Evolutionary conservation across 2,888 invertebrate species (phyloP).

Genomic region (Carterocephalus palaemon): DNA sequence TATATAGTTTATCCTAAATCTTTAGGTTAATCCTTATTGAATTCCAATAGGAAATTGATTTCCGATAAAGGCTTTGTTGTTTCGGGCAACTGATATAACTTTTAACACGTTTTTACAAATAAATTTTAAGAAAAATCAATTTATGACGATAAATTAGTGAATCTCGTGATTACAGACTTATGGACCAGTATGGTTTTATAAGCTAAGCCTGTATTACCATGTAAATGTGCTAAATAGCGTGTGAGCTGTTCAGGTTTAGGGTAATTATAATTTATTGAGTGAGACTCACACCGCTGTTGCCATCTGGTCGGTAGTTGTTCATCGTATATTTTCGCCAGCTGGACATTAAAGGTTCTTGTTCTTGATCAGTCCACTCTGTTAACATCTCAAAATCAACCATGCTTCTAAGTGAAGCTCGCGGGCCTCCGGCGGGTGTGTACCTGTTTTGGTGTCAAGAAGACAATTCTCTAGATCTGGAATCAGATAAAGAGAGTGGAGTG

Average conservation of each 20-base stretch:
- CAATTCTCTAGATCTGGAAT: no score
- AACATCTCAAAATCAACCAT: slow-evolving; percentile 35
- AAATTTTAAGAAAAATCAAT: slow-evolving; percentile 24
- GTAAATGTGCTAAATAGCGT: slow-evolving; percentile 26
- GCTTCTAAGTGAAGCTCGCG: slow-evolving; percentile 34
- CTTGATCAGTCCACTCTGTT: slow-evolving; percentile 29
- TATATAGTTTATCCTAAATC: not conserved
- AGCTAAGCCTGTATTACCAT: slow-evolving; percentile 21
- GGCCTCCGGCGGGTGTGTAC: slow-evolving; percentile 28
- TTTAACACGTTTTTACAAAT: slow-evolving; percentile 22
- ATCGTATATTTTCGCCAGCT: slow-evolving; percentile 24
- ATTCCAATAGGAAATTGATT: slow-evolving; percentile 27
- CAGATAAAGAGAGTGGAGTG: slow-evolving; percentile 4
- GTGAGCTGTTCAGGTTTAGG: slow-evolving; percentile 22
- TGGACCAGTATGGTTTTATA: slow-evolving; percentile 24
- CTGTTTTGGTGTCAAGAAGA: slow-evolving; percentile 25
- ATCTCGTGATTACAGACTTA: slow-evolving; percentile 26
- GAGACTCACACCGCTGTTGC: slow-evolving; percentile 16
- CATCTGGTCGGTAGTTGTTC: slow-evolving; percentile 26
- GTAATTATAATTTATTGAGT: slow-evolving; percentile 16
- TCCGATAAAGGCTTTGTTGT: slow-evolving; percentile 12
- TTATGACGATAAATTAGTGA: slow-evolving; percentile 10
- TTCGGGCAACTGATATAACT: slow-evolving; percentile 20
- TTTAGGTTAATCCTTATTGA: slow-evolving; percentile 16
- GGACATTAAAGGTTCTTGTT: slow-evolving; percentile 19